Conservation (phyloP, 2,888 invertebrate genomes). For the Acholoe squamosa region DNA sequence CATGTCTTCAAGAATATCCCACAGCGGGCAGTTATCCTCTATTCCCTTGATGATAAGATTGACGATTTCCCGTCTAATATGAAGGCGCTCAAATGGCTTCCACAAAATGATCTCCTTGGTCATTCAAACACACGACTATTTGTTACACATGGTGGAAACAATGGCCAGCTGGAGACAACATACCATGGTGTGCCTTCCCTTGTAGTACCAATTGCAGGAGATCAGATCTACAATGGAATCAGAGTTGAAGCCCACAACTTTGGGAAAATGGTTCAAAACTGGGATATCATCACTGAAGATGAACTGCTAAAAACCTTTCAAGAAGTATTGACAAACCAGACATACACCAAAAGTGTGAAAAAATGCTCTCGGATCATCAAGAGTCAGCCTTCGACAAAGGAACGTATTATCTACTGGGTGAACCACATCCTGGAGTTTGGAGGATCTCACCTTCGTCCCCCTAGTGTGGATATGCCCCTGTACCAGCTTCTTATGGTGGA, state of each 20-base stretch:
- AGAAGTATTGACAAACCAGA: background rate
- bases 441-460: slow-evolving; percentile 47
- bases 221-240: slow-evolving; percentile 31
- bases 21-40: background rate
- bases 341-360: background rate
- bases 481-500: slow-evolving; percentile 29
- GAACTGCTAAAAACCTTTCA: background rate
- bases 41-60: slow-evolving; percentile 1
- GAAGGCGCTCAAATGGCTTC: too few relatives aligned
- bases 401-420: slow-evolving; percentile 38
- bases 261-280: background rate
- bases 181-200: slow-evolving; percentile 34
- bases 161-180: background rate
- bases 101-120: slow-evolving; percentile 43
- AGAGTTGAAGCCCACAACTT: background rate
- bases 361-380: slow-evolving; percentile 29
- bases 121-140: slow-evolving; percentile 7
- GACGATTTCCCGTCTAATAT: background rate
- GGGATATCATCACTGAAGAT: background rate
- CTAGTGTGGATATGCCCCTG: slow-evolving; percentile 13
- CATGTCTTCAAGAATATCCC: background rate
- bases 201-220: background rate
- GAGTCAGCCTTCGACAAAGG: background rate
- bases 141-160: too few relatives aligned
- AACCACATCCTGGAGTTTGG: too few relatives aligned